Evolutionary conservation across 2,797 vertebrate species (phyloP), one percentile per base, ranked within the genome.

Genomic region (Micromesistius poutassou): DNA sequence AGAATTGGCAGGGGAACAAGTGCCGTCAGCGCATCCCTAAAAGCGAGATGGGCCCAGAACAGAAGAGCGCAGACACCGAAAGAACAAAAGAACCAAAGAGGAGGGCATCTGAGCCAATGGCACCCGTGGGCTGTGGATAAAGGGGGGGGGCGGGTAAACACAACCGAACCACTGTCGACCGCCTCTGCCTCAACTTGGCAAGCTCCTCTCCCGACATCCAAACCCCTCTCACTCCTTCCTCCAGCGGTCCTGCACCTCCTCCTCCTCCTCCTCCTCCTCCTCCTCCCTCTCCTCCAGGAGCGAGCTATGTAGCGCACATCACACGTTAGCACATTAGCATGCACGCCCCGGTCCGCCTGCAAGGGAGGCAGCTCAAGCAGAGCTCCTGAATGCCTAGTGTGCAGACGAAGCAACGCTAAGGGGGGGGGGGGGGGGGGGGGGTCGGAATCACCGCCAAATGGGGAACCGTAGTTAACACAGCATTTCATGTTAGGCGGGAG

Each of bases 271-370:
- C 42, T 46, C 9, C 42, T 3, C 46, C 22, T 16, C n/a, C n/a
- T 9, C 50, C n/a, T 55, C 62, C 62, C 62, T 28, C 62, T 66
- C 62, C 8, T 25, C n/a, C 62, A 10, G 62, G 62, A 85, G 90
- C 87, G 75, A 86, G 86, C 87, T 83, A 4, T 33, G 33, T 33
- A 16, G 78, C n/a, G 10, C 62, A 25, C 62, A 12, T 66, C 5
- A 28, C 62, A 66, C 62, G 62, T 66, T 66, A 66, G 62, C 72
- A 83, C 89, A 92, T 91, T 89, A 91, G 82, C 90, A 92, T 91
- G 85, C 91, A 88, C 79, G 62, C 86, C 87, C 75, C 91, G 87
- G 88, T 86, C 88, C 89, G 90, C 88, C 90, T 89, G 90, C 87
- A 86, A 88, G 84, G 89, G 84, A 86, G 83, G 80, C 71, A 74